Conservation (phyloP, 2,113 vertebrate species). For the Alethe castanea region DNA sequence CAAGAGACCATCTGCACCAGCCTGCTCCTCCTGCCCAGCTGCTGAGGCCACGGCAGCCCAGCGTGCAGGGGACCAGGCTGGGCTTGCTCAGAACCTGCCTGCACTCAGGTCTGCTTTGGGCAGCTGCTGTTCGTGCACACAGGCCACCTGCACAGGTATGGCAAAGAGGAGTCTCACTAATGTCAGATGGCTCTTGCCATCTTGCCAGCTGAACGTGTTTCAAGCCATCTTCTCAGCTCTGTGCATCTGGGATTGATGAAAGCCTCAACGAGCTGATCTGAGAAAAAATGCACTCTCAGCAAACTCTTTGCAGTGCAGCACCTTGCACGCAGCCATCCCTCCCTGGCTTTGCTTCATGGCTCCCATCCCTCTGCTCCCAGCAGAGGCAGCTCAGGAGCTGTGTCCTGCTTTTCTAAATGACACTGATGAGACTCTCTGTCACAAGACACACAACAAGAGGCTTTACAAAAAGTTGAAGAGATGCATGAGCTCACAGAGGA, state of each 20-base stretch:
- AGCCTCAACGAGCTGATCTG: background rate
- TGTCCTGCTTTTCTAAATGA: background rate
- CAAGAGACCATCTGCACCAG: background rate
- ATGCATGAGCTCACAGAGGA: background rate
- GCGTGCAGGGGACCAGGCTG: background rate
- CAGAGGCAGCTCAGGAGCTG: background rate
- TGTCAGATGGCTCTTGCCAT: background rate
- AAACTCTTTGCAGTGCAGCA: background rate
- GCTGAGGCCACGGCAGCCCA: background rate
- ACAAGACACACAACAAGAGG: background rate
- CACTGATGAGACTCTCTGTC: background rate
- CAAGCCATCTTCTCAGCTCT: background rate
- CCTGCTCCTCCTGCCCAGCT: background rate
- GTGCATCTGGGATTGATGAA: constrained; percentile 33
- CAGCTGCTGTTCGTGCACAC: background rate
- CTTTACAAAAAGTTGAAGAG: background rate
- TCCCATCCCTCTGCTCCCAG: background rate
- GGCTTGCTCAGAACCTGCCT: background rate
- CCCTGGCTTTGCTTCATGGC: background rate
- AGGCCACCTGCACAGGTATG: background rate
- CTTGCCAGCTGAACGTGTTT: background rate
- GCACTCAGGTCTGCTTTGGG: background rate
- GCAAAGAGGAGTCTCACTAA: background rate
- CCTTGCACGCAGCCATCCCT: background rate
- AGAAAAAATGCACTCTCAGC: background rate